Evolutionary conservation across 2,797 vertebrate species (phyloP).

Genomic region (Lacerta viridis): DNA sequence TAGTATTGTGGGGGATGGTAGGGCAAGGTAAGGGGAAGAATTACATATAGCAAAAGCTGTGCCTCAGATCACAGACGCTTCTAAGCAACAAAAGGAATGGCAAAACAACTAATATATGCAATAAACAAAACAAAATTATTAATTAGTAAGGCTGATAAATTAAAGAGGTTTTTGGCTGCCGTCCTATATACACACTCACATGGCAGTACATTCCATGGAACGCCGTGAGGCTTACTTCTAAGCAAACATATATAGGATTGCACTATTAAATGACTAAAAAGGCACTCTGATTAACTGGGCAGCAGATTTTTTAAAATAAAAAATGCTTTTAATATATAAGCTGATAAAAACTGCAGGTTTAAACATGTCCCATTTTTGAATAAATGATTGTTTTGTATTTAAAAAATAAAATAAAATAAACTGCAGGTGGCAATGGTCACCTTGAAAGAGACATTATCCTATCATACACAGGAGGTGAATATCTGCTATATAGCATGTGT

Average conservation of each 20-base stretch:
- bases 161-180: not conserved
- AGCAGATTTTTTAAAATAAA: not conserved
- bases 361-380: too few species aligned
- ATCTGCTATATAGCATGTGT: not conserved
- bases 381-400: too few species aligned
- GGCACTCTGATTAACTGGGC: not conserved
- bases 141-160: not conserved
- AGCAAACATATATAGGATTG: not conserved
- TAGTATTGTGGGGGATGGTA: not conserved
- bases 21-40: too few species aligned
- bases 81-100: not conserved
- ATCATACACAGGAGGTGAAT: not conserved
- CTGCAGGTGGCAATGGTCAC: not conserved
- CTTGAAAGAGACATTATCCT: not conserved
- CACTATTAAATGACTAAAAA: not conserved
- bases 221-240: not conserved
- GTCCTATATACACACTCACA: not conserved
- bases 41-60: not conserved
- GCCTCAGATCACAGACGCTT: conserved; percentile 29
- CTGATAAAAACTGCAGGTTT: not conserved
- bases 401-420: not conserved
- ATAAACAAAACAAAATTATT: not conserved
- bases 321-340: not conserved
- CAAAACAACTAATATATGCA: not conserved
- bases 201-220: not conserved